A percentile compares a stretch with the other conserved stretches of the same genome.
phyloP scores from a whole-genome alignment of 2,113 vertebrate species.

The Lonchura striata region DNA sequence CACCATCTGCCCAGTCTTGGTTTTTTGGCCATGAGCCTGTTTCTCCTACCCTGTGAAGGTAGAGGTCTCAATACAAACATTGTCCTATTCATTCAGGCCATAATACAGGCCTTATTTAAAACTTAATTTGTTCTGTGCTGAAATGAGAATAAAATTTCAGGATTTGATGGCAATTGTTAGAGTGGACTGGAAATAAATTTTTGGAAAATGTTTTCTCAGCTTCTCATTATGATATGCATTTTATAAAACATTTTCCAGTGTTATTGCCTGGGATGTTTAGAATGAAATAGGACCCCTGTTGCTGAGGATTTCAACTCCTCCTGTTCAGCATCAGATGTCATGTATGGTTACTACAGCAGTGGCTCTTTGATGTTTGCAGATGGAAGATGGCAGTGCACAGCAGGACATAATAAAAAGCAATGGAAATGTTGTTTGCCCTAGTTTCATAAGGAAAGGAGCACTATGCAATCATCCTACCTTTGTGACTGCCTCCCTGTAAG shows the following conservation, averaged over 20 bases:
- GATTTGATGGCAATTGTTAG: background rate
- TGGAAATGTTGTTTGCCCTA: background rate
- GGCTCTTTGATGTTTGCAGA: slow-evolving; percentile 27
- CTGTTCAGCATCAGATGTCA: background rate
- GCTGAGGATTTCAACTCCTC: background rate
- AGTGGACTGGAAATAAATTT: background rate
- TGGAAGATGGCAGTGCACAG: slow-evolving; percentile 20
- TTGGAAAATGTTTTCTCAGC: slow-evolving; percentile 1
- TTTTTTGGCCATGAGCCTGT: background rate
- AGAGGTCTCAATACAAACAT: background rate
- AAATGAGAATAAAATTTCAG: background rate
- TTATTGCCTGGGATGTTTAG: background rate
- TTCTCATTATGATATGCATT: background rate
- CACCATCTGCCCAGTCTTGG: background rate
- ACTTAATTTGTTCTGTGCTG: background rate
- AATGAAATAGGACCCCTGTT: background rate
- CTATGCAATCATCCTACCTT: background rate
- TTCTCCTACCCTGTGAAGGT: background rate
- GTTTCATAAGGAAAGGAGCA: slow-evolving; percentile 9
- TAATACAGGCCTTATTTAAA: background rate
- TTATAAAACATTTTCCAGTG: background rate
- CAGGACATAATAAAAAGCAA: slow-evolving; percentile 29
- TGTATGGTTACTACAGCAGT: background rate
- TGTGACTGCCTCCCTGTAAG: background rate
- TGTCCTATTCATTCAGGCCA: background rate